Evolutionary conservation across 2,888 invertebrate genomes (phyloP).

Genomic region (Elaeidobius kamerunicus): DNA sequence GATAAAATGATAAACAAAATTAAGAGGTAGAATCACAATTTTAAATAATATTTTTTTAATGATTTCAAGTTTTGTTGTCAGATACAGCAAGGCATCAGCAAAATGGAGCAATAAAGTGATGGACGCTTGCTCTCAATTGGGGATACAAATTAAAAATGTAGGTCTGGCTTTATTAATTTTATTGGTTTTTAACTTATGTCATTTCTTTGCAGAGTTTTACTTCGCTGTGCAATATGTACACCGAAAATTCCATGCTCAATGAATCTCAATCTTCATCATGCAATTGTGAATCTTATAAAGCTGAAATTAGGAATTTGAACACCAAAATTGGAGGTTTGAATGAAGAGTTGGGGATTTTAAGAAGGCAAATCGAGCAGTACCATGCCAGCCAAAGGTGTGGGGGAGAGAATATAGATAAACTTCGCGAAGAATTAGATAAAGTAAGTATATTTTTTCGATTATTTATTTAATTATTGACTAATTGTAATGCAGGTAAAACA

Average conservation of each 20-base stretch:
- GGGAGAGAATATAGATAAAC: slow-evolving; percentile 8
- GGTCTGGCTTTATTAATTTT: slow-evolving; percentile 22
- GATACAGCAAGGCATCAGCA: slow-evolving; percentile 36
- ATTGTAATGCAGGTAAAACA: slow-evolving; percentile 34
- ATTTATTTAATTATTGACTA: no score
- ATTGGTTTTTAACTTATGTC: background rate
- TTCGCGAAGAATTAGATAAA: slow-evolving; percentile 6
- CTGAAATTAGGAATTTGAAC: slow-evolving; percentile 33
- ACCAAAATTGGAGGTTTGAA: slow-evolving; percentile 33
- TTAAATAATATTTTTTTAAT: slow-evolving; percentile 4
- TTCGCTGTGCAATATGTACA: slow-evolving; percentile 30
- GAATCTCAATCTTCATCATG: slow-evolving; percentile 23
- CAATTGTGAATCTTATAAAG: slow-evolving; percentile 35
- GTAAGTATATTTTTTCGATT: no score
- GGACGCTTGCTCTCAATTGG: slow-evolving; percentile 39
- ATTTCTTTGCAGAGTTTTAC: slow-evolving; percentile 32
- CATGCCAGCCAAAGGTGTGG: slow-evolving; percentile 23
- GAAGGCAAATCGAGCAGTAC: slow-evolving; percentile 32
- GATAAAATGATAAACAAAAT: slow-evolving; percentile 36
- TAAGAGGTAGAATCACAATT: slow-evolving; percentile 27
- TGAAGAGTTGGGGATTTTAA: slow-evolving; percentile 33
- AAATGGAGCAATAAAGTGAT: slow-evolving; percentile 38
- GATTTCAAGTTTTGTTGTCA: no score
- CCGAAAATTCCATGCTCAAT: slow-evolving; percentile 25
- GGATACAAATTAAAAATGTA: slow-evolving; percentile 41